phyloP scores from a whole-genome alignment of 1,140 invertebrate genomes.

The Zophobas atratus region DNA sequence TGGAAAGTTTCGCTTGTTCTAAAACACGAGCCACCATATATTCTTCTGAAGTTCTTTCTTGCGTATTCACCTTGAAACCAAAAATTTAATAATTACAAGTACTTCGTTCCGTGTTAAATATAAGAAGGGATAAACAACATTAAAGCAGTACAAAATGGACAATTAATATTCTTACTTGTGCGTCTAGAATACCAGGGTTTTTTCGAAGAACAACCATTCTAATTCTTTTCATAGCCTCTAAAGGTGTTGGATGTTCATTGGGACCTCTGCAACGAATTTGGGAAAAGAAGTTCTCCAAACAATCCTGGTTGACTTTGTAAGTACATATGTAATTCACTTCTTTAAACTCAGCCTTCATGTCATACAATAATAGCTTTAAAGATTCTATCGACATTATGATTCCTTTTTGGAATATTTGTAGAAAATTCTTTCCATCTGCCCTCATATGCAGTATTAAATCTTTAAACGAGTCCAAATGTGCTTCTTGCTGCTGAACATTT shows the following conservation, averaged over 20 bases:
- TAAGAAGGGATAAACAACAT: too few relatives aligned
- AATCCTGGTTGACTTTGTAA: constrained; percentile 5
- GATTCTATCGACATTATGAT: constrained; percentile 7
- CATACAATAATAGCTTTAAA: background rate
- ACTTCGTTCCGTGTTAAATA: too few relatives aligned
- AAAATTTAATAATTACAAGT: too few relatives aligned
- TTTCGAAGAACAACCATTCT: constrained; percentile 28
- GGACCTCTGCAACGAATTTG: background rate
- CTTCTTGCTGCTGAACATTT: too few relatives aligned
- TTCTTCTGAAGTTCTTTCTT: background rate
- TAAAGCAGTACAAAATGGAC: too few relatives aligned
- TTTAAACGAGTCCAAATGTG: too few relatives aligned
- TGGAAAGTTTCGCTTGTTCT: background rate
- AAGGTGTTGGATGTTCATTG: constrained; percentile 14
- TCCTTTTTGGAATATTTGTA: constrained; percentile 27
- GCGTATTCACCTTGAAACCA: background rate
- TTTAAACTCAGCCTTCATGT: background rate
- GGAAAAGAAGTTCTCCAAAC: constrained; percentile 19
- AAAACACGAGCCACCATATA: constrained; percentile 2
- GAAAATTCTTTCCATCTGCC: too few relatives aligned
- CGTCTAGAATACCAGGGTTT: constrained; percentile 10
- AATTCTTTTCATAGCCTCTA: constrained; percentile 5
- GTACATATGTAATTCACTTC: constrained; percentile 1
- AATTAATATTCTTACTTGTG: too few relatives aligned
- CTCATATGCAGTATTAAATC: too few relatives aligned